Percentiles rank a stretch among this genome's conserved stretches.
phyloP scores from a whole-genome alignment of 92 coral and sea anemone species.

The Porites divaricata region DNA sequence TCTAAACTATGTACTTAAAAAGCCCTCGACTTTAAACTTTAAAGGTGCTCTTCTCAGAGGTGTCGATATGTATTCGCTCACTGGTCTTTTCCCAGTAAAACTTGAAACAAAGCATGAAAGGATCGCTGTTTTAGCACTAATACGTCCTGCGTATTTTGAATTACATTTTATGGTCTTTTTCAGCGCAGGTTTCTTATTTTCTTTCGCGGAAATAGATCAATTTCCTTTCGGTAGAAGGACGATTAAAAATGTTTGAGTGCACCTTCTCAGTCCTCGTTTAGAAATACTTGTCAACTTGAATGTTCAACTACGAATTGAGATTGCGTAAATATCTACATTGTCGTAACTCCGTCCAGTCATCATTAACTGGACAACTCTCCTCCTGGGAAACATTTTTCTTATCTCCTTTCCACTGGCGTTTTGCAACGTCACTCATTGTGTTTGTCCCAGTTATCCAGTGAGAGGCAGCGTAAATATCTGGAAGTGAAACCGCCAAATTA shows the following conservation, averaged over 20 bases:
- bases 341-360: conserved; percentile 10
- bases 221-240: neutral
- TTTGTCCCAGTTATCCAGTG: neutral
- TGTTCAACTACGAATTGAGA: neutral
- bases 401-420: neutral
- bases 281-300: neutral
- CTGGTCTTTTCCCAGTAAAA: too few relatives aligned
- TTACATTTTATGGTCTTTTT: too few relatives aligned
- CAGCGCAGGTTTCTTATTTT: too few relatives aligned
- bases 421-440: neutral
- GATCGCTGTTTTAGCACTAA: too few relatives aligned
- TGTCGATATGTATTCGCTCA: too few relatives aligned
- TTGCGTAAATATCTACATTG: conserved; percentile 28
- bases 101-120: too few relatives aligned
- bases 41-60: too few relatives aligned
- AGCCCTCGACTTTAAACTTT: too few relatives aligned
- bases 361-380: conserved; percentile 7
- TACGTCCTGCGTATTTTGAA: too few relatives aligned
- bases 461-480: conserved; percentile 13
- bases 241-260: neutral
- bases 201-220: too few relatives aligned
- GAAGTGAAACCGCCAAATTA: neutral
- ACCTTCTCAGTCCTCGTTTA: neutral
- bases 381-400: too few relatives aligned
- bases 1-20: too few relatives aligned